phyloP scores from a whole-genome alignment of 2,113 vertebrate genomes.

The Oncorhynchus gorbuscha region DNA sequence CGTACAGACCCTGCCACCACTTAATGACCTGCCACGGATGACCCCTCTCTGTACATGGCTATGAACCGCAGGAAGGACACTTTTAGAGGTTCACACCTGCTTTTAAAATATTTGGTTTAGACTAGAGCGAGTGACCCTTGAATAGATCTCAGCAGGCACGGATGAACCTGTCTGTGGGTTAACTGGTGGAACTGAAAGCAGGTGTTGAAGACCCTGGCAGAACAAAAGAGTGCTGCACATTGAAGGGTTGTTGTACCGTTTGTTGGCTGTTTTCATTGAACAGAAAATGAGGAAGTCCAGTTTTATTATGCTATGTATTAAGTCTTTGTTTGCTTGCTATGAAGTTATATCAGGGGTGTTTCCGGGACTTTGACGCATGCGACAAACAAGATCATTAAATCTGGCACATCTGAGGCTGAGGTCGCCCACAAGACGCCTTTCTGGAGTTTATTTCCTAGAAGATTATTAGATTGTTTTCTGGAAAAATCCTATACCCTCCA shows the following conservation, averaged over 20 bases:
- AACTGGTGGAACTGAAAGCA: neutral
- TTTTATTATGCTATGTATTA: neutral
- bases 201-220: neutral
- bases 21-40: neutral
- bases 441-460: constrained; percentile 26
- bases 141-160: neutral
- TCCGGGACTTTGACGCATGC: constrained; percentile 28
- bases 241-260: neutral
- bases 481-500: constrained; percentile 20
- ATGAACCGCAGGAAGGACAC: constrained; percentile 2
- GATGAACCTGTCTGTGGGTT: neutral
- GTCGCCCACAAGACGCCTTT: constrained; percentile 36
- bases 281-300: neutral
- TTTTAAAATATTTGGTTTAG: constrained; percentile 6
- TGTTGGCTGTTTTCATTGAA: neutral
- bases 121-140: neutral
- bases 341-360: constrained; percentile 22
- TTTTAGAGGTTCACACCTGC: constrained; percentile 22
- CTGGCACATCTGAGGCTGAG: constrained; percentile 36
- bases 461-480: constrained; percentile 40
- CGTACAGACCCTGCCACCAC: neutral
- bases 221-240: no score
- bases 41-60: neutral
- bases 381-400: constrained; percentile 14
- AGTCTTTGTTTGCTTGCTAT: neutral